Conservation (phyloP, 2,797 vertebrate genomes). For the Ctenochaetus hawaiiensis region DNA sequence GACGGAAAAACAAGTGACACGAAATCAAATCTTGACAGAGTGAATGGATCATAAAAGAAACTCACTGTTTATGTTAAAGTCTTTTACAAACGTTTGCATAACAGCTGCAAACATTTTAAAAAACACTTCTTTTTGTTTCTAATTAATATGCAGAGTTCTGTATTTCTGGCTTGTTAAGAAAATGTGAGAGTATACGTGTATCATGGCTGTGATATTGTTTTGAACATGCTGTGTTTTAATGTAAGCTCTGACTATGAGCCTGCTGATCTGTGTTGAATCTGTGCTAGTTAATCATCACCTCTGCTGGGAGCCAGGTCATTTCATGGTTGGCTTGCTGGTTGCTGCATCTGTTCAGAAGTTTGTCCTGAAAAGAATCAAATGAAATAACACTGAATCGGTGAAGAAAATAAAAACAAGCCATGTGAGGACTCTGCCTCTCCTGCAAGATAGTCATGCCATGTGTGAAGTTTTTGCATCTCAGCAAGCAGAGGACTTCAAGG, state of each 20-base stretch:
- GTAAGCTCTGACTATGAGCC: slow-evolving; percentile 22
- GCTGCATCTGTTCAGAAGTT: slow-evolving; percentile 44
- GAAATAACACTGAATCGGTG: slow-evolving; percentile 34
- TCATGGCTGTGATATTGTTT: slow-evolving; percentile 7
- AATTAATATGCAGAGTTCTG: background rate
- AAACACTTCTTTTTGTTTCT: background rate
- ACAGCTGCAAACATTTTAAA: background rate
- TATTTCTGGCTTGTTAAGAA: slow-evolving; percentile 5
- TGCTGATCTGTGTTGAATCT: slow-evolving; percentile 46
- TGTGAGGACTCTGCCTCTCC: slow-evolving; percentile 29
- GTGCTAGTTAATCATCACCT: slow-evolving; percentile 50
- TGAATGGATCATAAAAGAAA: slow-evolving; percentile 4
- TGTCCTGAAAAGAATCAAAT: slow-evolving; percentile 37
- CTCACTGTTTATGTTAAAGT: slow-evolving; percentile 8
- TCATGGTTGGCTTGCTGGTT: slow-evolving; percentile 51
- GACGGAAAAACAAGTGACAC: slow-evolving; percentile 1
- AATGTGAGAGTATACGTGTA: background rate
- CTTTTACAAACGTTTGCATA: background rate
- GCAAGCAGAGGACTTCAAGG: slow-evolving; percentile 48
- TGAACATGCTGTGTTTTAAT: slow-evolving; percentile 27
- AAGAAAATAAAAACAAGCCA: slow-evolving; percentile 27
- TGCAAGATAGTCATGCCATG: slow-evolving; percentile 30
- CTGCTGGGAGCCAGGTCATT: slow-evolving; percentile 57
- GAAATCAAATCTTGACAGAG: background rate
- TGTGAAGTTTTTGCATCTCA: slow-evolving; percentile 48